phyloP scores from a whole-genome alignment of 2,797 vertebrate species.

The Galaxias olidus region DNA sequence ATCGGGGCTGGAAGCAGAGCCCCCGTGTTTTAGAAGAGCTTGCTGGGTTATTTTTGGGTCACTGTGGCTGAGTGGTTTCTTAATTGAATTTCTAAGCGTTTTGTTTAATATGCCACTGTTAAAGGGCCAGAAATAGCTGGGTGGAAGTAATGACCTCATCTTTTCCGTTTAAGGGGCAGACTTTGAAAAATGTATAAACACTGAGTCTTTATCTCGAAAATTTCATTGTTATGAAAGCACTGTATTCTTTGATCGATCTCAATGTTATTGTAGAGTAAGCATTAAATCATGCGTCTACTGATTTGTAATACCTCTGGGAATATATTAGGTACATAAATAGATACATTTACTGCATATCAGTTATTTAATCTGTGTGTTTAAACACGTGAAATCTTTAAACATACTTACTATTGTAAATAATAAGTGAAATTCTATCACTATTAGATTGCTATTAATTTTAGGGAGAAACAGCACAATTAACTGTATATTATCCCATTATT shows the following conservation, averaged over 20 bases:
- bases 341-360: not conserved
- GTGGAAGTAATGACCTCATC: slow-evolving; percentile 73
- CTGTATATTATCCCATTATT: not conserved
- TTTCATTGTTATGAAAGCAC: too few relatives aligned
- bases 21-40: slow-evolving; percentile 69
- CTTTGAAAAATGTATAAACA: slow-evolving; percentile 59
- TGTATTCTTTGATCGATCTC: slow-evolving; percentile 59
- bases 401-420: not conserved
- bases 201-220: slow-evolving; percentile 62
- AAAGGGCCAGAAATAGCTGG: slow-evolving; percentile 73
- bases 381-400: slow-evolving; percentile 10
- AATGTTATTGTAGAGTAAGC: slow-evolving; percentile 54
- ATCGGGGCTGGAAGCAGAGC: slow-evolving; percentile 45
- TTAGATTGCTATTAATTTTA: not conserved
- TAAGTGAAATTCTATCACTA: not conserved
- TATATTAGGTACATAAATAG: not conserved
- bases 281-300: slow-evolving; percentile 44
- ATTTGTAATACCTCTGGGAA: slow-evolving; percentile 38
- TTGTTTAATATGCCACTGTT: slow-evolving; percentile 78
- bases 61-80: slow-evolving; percentile 71
- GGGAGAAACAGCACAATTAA: not conserved
- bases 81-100: slow-evolving; percentile 78
- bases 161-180: slow-evolving; percentile 62
- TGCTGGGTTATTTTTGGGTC: slow-evolving; percentile 75
- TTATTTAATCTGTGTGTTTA: not conserved